Base-by-base conservation (phyloP, 2,797 vertebrate genomes). In the Anguilla pacifica region DNA sequence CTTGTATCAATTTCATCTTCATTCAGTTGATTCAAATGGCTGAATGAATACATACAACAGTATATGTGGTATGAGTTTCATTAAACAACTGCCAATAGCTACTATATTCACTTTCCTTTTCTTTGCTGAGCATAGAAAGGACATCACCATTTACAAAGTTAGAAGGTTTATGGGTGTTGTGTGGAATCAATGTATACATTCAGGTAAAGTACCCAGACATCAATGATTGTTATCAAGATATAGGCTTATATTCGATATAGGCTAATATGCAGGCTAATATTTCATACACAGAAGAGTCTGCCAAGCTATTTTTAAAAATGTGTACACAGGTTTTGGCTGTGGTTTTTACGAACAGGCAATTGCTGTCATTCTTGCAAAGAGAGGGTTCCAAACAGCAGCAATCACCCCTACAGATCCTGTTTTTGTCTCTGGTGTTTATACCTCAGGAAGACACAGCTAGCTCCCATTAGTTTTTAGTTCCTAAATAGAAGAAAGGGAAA, bases 351-450 rank as follows among this genome's bases (percentile, higher is more conserved):
- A n/a, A 82, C 46, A 49, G 77, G 17, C 43, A 81, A 25, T 81
- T 49, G 39, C 39, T 43, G 74, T 77, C 35, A 77, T 77, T 77
- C 19, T 82, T 82, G 79, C 46, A 82, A 7, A 51, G 79, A 82
- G 46, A 1, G 79, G 22, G 46, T 6, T 82, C 79, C 9, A 3
- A 51, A 9, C 79, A 82, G 43, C 4, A 25, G 25, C 79, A 51
- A 22, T 51, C 19, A 49, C 46, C 28, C 46, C 46, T 4, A 25
- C 79, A 49, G 22, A 51, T 82, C 28, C 11, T 49, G 79, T 81
- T 81, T 81, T 46, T 81, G 46, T n/a, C 79, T 22, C 46, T 51
- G 43, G 43, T 82, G 22, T 82, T 17, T 82, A 19, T 46, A 82
- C 9, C 6, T 2, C 19, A 49, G 79, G 79, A 82, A 82, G 43